These are phyloP conservation scores for Drosophila repleta DNA, from an alignment of 1,140 invertebrate species.

Conservation along the genomic window DNA sequence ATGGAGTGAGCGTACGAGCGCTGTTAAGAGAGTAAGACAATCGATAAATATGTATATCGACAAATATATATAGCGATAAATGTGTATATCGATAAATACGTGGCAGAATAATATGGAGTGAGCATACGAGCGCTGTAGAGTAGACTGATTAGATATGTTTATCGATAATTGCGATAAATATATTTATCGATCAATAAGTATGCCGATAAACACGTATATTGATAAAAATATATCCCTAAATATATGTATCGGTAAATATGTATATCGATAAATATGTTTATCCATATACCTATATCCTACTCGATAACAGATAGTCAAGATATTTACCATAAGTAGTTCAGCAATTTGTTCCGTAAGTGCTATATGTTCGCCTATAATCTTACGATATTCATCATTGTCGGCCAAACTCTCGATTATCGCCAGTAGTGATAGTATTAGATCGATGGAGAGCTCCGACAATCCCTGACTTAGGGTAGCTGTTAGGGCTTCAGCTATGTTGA, in stretches of 20 bases:
- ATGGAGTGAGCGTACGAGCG: slow-evolving; percentile 72
- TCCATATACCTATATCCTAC: not conserved
- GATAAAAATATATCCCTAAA: not conserved
- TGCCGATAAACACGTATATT: not conserved
- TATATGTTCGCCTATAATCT: slow-evolving; percentile 25
- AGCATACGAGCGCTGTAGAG: no score
- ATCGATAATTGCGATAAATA: no score
- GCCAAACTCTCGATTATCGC: slow-evolving; percentile 65
- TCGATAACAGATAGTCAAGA: not conserved
- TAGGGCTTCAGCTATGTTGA: slow-evolving; percentile 43
- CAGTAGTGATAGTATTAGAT: slow-evolving; percentile 64
- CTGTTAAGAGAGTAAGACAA: slow-evolving; percentile 13
- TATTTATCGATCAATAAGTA: not conserved
- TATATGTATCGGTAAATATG: not conserved
- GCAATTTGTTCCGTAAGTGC: slow-evolving; percentile 63
- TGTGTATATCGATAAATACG: no score
- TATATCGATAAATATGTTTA: not conserved
- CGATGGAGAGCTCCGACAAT: slow-evolving; percentile 56
- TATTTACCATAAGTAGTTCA: slow-evolving; percentile 62
- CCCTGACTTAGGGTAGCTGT: slow-evolving; percentile 51
- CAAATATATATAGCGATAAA: not conserved
- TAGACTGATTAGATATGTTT: no score
- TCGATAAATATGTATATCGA: not conserved
- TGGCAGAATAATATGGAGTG: no score
- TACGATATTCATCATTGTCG: slow-evolving; percentile 66